Conservation (phyloP, 1,140 invertebrate species). For the Neocloeon triangulifer region DNA sequence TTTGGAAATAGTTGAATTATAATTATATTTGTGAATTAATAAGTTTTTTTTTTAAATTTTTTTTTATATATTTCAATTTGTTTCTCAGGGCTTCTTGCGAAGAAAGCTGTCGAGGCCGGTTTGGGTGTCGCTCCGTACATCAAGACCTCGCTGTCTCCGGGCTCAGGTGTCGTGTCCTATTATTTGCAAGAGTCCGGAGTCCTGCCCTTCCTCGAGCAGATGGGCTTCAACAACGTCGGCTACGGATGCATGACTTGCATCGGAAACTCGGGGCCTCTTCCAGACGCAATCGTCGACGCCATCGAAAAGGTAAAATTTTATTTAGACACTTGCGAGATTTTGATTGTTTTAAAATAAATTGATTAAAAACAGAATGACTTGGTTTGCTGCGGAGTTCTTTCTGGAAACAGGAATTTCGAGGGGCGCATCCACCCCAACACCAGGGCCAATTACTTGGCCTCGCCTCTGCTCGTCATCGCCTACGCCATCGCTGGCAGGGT, state of each 20-base stretch:
- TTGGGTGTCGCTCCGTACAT: conserved; percentile 76
- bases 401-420: conserved; percentile 95
- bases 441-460: conserved; percentile 88
- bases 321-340: background rate
- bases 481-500: conserved; percentile 89
- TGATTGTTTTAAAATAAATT: background rate
- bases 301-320: conserved; percentile 63
- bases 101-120: conserved; percentile 84
- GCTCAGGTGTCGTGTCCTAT: conserved; percentile 93
- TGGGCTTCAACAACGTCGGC: conserved; percentile 88
- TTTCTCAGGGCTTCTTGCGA: conserved; percentile 66
- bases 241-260: conserved; percentile 99
- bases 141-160: conserved; percentile 90
- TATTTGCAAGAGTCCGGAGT: conserved; percentile 80
- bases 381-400: conserved; percentile 83
- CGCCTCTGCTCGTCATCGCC: conserved; percentile 84
- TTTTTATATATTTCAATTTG: no score
- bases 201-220: conserved; percentile 56
- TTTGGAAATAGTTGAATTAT: no score
- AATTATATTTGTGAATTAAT: no score
- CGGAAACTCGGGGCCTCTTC: conserved; percentile 86
- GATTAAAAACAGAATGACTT: conserved; percentile 45
- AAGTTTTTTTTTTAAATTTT: no score
- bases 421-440: conserved; percentile 92
- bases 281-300: conserved; percentile 70